Percentiles rank a stretch among this genome's conserved stretches.
Evolutionary conservation across 2,888 invertebrate species (phyloP).

Genomic region (Melinaea menophilus): DNA sequence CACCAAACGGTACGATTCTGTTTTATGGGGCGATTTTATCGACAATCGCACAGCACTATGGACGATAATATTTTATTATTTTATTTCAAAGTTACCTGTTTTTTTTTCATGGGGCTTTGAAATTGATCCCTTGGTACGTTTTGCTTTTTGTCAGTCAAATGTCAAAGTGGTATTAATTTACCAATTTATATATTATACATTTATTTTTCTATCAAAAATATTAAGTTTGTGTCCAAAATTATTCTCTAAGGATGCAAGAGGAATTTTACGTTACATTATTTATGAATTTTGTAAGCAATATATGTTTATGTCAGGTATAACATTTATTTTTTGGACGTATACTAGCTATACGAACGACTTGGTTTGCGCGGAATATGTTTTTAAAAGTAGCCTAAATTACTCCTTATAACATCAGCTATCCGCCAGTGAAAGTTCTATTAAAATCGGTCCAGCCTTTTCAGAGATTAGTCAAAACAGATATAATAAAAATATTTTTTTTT

Average conservation of each 20-base stretch:
- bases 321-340: too few relatives aligned
- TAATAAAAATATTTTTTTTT: too few relatives aligned
- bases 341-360: too few relatives aligned
- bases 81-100: constrained; percentile 37
- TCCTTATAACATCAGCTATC: too few relatives aligned
- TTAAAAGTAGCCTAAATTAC: too few relatives aligned
- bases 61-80: constrained; percentile 42
- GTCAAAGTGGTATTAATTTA: not conserved
- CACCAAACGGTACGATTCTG: constrained; percentile 45
- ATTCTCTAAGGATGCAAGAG: not conserved
- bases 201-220: not conserved
- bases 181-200: not conserved
- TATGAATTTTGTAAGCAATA: too few relatives aligned
- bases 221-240: not conserved
- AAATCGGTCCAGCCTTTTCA: too few relatives aligned
- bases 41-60: constrained; percentile 38
- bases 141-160: not conserved
- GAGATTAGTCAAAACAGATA: too few relatives aligned
- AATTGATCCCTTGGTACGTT: not conserved
- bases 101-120: constrained; percentile 12
- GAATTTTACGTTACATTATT: too few relatives aligned
- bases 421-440: too few relatives aligned
- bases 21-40: constrained; percentile 44
- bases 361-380: too few relatives aligned
- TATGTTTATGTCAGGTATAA: too few relatives aligned